Evolutionary conservation across 2,797 vertebrate genomes (phyloP), one percentile per base, ranked within the genome.

Genomic region (Kryptopterus vitreolus): DNA sequence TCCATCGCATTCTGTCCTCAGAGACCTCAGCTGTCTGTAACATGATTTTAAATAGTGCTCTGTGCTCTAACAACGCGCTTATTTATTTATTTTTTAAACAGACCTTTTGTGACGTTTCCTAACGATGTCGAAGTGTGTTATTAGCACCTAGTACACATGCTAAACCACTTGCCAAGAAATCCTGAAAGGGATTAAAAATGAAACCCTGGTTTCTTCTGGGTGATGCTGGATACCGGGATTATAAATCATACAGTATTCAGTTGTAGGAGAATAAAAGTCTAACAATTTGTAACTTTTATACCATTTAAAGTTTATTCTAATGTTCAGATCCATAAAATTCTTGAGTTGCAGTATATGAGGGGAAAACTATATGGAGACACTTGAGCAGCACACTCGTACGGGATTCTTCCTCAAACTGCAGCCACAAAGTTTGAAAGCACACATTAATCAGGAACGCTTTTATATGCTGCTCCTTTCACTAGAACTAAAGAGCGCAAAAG

Each of bases 21-120:
- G 29, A 48, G 29, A 55, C 62, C 79, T 48, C 62, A 43, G 13
- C 53, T 52, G 52, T 48, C 48, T 63, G 20, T 50, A 55, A 29
- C 33, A 35, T 35, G n/a, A 48, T 66, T 59, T 79, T 43, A 57
- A 68, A 59, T 46, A 61, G 59, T 35, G 10, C 69, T 26, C n/a
- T 26, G 4, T 50, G 58, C 5, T 57, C 50, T 31, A 38, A 1
- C n/a, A 26, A n/a, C 18, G 65, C n/a, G n/a, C n/a, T n/a, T n/a
- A n/a, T n/a, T n/a, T n/a, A n/a, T n/a, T n/a, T n/a, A n/a, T n/a
- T n/a, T 48, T 68, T 26, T 26, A 15, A 57, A 24, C 33, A 58
- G 31, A 73, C 53, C 71, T 38, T n/a, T 57, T 26, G 53, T 57
- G 29, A 16, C 31, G 35, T 57, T 57, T 58, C 8, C 48, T 22